Evolutionary conservation across 2,113 vertebrate genomes (phyloP).

Genomic region (Oryzias curvinotus): DNA sequence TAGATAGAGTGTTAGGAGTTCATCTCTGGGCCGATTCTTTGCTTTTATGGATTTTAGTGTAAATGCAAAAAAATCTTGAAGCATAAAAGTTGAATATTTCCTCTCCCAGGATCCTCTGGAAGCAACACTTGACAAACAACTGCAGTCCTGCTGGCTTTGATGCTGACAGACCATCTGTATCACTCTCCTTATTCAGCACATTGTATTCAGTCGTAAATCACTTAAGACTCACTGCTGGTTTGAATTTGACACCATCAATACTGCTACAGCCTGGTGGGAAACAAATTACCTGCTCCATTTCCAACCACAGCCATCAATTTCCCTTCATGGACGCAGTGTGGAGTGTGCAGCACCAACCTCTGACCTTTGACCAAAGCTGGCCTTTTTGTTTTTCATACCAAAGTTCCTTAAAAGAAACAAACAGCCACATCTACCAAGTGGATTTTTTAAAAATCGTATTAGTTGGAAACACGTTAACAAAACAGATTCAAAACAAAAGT

Average conservation of each 20-base stretch:
- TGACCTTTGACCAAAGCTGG: constrained; percentile 7
- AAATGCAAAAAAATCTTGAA: no score
- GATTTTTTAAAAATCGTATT: no score
- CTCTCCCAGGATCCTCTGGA: background rate
- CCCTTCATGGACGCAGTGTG: background rate
- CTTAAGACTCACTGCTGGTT: constrained; percentile 8
- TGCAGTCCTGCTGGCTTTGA: background rate
- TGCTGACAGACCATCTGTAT: constrained; percentile 3
- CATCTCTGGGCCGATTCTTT: no score
- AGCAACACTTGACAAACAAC: background rate
- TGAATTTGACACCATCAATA: constrained; percentile 10
- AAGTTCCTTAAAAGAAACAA: no score
- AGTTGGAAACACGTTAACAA: no score
- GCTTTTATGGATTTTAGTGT: no score
- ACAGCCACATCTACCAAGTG: no score
- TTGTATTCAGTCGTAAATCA: constrained; percentile 16
- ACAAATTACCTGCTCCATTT: constrained; percentile 13
- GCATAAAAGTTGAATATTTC: background rate
- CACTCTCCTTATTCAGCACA: background rate
- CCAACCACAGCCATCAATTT: constrained; percentile 4
- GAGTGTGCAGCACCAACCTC: background rate
- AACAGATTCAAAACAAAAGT: no score
- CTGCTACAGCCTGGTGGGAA: constrained; percentile 5
- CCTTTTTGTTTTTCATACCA: no score
- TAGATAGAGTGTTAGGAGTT: no score